Conservation (phyloP, 2,888 invertebrate species). For the Rhodophaea formosa region DNA sequence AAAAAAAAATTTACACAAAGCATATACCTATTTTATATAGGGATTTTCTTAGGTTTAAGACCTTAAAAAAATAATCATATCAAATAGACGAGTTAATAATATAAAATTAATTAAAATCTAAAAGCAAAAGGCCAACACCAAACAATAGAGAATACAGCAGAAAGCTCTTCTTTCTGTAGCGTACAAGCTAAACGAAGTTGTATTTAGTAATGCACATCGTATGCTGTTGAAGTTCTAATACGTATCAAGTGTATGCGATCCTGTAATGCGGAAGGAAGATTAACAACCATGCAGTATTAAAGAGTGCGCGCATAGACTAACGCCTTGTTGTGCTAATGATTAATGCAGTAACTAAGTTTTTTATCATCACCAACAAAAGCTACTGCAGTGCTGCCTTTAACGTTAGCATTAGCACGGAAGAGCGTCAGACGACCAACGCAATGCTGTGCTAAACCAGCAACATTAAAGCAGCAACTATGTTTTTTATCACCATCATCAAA, state of each 20-base stretch:
- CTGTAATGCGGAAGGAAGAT: conserved; percentile 40
- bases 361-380: no score
- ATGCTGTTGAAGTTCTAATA: conserved; percentile 16
- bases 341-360: no score
- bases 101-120: neutral
- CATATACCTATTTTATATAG: neutral
- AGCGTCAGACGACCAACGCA: neutral
- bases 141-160: conserved; percentile 49
- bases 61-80: neutral
- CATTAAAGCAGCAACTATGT: no score
- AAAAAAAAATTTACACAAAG: neutral
- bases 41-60: neutral
- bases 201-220: conserved; percentile 15
- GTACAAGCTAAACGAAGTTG: conserved; percentile 21
- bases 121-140: conserved; percentile 60
- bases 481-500: no score
- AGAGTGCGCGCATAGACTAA: conserved; percentile 36
- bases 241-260: conserved; percentile 21
- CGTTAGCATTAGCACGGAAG: no score
- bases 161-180: conserved; percentile 25
- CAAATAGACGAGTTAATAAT: neutral
- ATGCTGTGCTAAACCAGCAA: no score
- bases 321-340: neutral
- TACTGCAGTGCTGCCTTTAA: no score
- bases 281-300: conserved; percentile 61